A percentile compares a stretch with the other conserved stretches of the same genome.
Conservation (phyloP, 2,113 vertebrate genomes). For the Malurus melanocephalus region DNA sequence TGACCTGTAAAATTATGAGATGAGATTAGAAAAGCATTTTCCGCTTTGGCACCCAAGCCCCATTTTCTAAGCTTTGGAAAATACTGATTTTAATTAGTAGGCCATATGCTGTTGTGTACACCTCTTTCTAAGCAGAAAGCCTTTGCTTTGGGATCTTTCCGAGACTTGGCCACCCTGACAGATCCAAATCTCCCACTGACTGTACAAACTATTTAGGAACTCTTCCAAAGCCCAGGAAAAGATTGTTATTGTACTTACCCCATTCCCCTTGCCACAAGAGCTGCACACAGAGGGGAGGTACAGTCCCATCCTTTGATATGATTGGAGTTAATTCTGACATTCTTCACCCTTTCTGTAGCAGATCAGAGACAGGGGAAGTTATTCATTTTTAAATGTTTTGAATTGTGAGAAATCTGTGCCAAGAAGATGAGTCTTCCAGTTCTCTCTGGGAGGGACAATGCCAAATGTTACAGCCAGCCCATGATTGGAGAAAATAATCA, state of each 20-base stretch:
- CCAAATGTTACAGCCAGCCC: neutral
- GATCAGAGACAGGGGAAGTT: neutral
- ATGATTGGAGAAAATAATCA: neutral
- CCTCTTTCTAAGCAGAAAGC: conserved; percentile 3
- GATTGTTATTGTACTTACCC: neutral
- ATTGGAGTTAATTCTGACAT: neutral
- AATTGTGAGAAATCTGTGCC: neutral
- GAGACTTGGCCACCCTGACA: neutral
- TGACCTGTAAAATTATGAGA: neutral
- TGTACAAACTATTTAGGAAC: conserved; percentile 10
- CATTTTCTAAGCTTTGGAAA: conserved; percentile 18
- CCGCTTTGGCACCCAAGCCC: neutral
- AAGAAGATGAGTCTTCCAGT: neutral
- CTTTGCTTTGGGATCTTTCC: neutral
- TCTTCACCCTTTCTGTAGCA: neutral
- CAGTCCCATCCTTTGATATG: neutral
- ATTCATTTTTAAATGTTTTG: neutral
- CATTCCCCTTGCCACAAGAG: neutral
- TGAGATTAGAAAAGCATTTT: neutral
- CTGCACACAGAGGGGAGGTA: neutral
- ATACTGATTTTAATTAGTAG: neutral
- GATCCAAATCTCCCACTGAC: conserved; percentile 1
- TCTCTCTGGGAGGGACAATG: neutral
- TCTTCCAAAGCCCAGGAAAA: conserved; percentile 5
- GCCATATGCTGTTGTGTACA: neutral